Evolutionary conservation across 2,888 invertebrate genomes (phyloP), one percentile per base, ranked within the genome.

Genomic region (Lamproptera curius): DNA sequence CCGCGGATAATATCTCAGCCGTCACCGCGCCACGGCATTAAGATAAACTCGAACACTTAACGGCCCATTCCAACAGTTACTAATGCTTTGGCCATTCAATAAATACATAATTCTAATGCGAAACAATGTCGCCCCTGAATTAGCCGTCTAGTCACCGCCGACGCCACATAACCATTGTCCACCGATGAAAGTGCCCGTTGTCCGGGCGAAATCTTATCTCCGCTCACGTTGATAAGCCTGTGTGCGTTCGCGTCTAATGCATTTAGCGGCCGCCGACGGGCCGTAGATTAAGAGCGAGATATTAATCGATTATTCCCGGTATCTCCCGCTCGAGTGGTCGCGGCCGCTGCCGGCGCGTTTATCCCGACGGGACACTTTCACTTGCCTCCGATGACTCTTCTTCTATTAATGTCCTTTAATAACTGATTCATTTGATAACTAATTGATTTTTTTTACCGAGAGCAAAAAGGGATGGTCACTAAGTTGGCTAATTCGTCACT

Each of bases 1-100:
- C 50, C 37, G 42, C 28, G 58, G 63, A 67, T 70, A 66, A 62
- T 61, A 64, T 63, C 61, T 51, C 47, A 46, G 52, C 42, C 55
- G 54, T 57, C 51, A 42, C 16, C 56, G 48, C 39, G 51, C 44
- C 48, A 46, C 50, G 53, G 56, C 62, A 58, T 67, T 70, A 65
- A 67, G 63, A 67, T 76, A 73, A 76, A 74, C 57, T 65, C 57
- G 44, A 60, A 59, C 55, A 62, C 48, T 65, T 73, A 70, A 75
- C 63, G 65, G 61, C 49, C 56, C 47, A 57, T 65, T 67, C 60
- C 64, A 60, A 43, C 55, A 52, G 60, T 59, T 58, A 57, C 64
- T 64, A 66, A 65, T 63, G 65, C 54, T 52, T 46, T 38, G 26
- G 43, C 56, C 44, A 51, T 46, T 35, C 62, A 57, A 65, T 70